phyloP scores from a whole-genome alignment of 2,797 vertebrate genomes.

The Sebastes matsubarae region DNA sequence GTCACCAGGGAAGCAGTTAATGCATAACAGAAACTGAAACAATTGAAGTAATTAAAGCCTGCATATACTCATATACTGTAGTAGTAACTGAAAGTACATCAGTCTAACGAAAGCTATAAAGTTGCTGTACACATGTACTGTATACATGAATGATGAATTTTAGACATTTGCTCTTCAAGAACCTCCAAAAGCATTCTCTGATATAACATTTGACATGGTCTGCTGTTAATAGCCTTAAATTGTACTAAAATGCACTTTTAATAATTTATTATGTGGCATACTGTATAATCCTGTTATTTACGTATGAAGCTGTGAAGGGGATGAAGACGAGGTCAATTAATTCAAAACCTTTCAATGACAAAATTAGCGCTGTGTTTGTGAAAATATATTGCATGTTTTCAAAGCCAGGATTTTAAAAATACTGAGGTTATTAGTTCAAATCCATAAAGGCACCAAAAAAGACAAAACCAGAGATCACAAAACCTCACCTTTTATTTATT shows the following conservation, averaged over 20 bases:
- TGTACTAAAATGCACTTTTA: not conserved
- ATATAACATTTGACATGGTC: not conserved
- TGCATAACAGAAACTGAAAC: slow-evolving; percentile 23
- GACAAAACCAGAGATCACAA: too few relatives aligned
- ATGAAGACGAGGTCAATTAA: not conserved
- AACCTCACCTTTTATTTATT: too few relatives aligned
- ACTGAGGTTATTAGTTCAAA: not conserved
- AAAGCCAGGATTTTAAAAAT: not conserved
- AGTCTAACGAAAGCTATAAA: not conserved
- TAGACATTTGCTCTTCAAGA: not conserved
- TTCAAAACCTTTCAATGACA: not conserved
- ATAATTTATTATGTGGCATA: not conserved
- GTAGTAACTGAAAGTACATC: not conserved
- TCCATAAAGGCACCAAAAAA: not conserved
- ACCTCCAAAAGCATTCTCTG: not conserved
- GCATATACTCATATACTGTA: not conserved
- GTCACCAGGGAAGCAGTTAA: slow-evolving; percentile 36
- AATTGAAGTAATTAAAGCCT: slow-evolving; percentile 1
- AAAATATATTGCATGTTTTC: not conserved
- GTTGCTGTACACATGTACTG: not conserved
- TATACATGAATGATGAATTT: not conserved
- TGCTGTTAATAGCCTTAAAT: not conserved
- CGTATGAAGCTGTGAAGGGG: rapidly evolving
- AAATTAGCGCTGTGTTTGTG: not conserved
- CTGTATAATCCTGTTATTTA: not conserved